Percentiles rank a stretch among this genome's conserved stretches.
These are phyloP conservation scores for Vanessa tameamea DNA, from an alignment of 1,140 invertebrate genomes.

Conservation along the genomic window DNA sequence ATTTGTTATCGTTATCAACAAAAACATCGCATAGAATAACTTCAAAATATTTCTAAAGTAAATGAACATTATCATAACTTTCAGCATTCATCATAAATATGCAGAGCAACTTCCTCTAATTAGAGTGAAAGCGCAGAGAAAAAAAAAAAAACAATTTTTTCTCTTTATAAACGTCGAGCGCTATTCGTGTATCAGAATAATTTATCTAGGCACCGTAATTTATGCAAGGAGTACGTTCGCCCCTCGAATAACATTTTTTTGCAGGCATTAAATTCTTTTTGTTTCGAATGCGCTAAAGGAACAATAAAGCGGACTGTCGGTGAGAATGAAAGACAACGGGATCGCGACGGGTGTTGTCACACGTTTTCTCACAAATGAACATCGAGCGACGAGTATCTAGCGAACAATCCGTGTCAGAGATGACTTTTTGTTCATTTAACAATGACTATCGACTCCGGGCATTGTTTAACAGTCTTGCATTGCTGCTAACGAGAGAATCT, in stretches of 20 bases:
- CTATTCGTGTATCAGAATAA: slow-evolving; percentile 40
- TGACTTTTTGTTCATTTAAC: slow-evolving; percentile 39
- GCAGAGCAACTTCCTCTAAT: slow-evolving; percentile 28
- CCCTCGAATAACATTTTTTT: slow-evolving; percentile 35
- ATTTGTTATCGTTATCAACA: too few relatives aligned
- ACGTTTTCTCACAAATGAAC: slow-evolving; percentile 46
- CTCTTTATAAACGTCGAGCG: slow-evolving; percentile 32
- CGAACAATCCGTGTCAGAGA: slow-evolving; percentile 50
- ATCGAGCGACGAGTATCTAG: slow-evolving; percentile 42
- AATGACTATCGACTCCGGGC: slow-evolving; percentile 23
- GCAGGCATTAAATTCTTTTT: slow-evolving; percentile 39
- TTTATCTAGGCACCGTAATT: slow-evolving; percentile 37
- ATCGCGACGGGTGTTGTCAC: slow-evolving; percentile 51
- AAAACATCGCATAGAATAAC: background rate
- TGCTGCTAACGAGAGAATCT: background rate
- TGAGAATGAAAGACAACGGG: slow-evolving; percentile 43
- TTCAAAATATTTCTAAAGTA: background rate
- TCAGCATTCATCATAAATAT: slow-evolving; percentile 20
- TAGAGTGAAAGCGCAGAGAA: slow-evolving; percentile 26
- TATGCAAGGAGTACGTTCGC: slow-evolving; percentile 31
- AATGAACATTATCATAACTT: slow-evolving; percentile 10
- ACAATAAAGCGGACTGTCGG: slow-evolving; percentile 49
- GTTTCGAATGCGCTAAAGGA: slow-evolving; percentile 33
- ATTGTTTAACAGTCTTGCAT: background rate
- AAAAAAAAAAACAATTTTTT: slow-evolving; percentile 24